These are phyloP conservation scores for Sclerurus mexicanus DNA, from an alignment of 2,113 vertebrate species.

Conservation along the genomic window DNA sequence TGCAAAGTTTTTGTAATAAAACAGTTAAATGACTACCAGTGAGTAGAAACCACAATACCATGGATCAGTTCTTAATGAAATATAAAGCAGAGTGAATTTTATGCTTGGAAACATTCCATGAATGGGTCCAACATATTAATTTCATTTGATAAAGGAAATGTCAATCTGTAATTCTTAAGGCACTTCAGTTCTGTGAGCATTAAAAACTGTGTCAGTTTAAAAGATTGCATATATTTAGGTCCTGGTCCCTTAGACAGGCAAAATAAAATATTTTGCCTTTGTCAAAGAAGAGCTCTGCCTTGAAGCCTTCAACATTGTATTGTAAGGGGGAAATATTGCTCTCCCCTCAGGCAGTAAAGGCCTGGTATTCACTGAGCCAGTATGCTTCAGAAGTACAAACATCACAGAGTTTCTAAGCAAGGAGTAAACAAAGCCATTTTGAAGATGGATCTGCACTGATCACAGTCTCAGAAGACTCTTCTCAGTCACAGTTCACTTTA, in stretches of 20 bases:
- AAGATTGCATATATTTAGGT: slow-evolving; percentile 13
- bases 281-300: neutral
- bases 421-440: neutral
- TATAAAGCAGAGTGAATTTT: neutral
- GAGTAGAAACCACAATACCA: neutral
- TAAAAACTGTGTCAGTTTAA: neutral
- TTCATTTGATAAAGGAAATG: slow-evolving; percentile 8
- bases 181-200: neutral
- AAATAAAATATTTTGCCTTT: slow-evolving; percentile 31
- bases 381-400: neutral
- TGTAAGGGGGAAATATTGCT: slow-evolving; percentile 6
- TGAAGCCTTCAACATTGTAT: neutral
- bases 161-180: neutral
- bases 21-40: neutral
- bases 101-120: neutral
- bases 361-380: neutral
- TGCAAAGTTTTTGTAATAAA: neutral
- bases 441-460: neutral
- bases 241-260: neutral
- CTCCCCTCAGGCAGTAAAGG: neutral
- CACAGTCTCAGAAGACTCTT: neutral
- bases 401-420: neutral
- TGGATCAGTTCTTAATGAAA: neutral
- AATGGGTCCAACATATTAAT: neutral
- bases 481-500: neutral